phyloP scores from a whole-genome alignment of 37 sponge, comb jelly and placozoan species.

The Ephydatia muelleri region DNA sequence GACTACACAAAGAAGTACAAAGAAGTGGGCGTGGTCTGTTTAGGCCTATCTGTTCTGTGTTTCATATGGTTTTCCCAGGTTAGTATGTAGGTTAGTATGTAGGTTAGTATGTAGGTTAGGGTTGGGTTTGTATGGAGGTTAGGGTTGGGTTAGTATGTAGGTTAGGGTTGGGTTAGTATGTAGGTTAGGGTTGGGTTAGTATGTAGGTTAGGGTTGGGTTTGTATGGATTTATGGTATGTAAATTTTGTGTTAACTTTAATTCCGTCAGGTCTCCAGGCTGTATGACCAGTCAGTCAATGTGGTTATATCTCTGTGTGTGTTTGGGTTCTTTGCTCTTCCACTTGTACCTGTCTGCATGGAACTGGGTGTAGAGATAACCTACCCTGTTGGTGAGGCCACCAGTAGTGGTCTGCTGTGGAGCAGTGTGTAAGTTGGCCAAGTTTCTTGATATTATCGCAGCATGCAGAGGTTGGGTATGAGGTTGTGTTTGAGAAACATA shows the following conservation, averaged over 20 bases:
- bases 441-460: too few species aligned
- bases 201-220: too few species aligned
- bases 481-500: too few species aligned
- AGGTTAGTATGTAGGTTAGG: too few species aligned
- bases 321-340: constrained; percentile 89
- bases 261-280: constrained; percentile 36
- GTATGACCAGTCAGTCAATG: constrained; percentile 13
- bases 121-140: too few species aligned
- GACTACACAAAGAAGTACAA: constrained; percentile 53
- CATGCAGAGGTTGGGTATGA: neutral
- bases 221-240: neutral
- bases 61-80: constrained; percentile 40
- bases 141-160: neutral
- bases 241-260: too few species aligned
- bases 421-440: constrained; percentile 53
- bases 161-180: too few species aligned
- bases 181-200: neutral
- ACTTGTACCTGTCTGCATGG: constrained; percentile 74
- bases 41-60: constrained; percentile 26
- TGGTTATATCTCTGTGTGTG: constrained; percentile 57
- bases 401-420: constrained; percentile 85
- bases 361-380: constrained; percentile 87
- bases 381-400: constrained; percentile 90
- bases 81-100: too few species aligned
- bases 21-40: constrained; percentile 42